phyloP scores from a whole-genome alignment of 2,797 vertebrate species.

The Varecia variegata region DNA sequence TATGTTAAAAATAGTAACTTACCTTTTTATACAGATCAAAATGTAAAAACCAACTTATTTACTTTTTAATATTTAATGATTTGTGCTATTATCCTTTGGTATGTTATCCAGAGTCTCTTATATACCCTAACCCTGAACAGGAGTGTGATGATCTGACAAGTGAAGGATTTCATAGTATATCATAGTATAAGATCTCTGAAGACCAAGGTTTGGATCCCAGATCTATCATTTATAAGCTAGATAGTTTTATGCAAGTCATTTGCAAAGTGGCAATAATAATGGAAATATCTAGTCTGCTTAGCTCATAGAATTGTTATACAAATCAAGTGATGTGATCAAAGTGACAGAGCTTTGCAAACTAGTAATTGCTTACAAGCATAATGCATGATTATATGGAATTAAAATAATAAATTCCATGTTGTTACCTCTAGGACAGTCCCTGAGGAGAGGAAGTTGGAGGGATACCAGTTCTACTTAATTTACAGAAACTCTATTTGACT shows the following conservation, averaged over 20 bases:
- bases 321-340: background rate
- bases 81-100: background rate
- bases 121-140: background rate
- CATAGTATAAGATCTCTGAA: background rate
- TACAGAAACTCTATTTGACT: background rate
- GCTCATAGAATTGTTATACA: background rate
- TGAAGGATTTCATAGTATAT: background rate
- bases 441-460: background rate
- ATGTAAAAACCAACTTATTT: background rate
- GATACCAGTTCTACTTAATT: background rate
- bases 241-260: background rate
- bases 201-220: background rate
- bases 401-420: background rate
- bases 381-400: background rate
- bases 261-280: background rate
- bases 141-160: background rate
- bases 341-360: background rate
- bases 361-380: background rate
- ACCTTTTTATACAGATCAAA: background rate
- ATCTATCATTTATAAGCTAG: background rate
- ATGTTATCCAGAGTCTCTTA: background rate
- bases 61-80: background rate
- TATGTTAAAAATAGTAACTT: background rate
- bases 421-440: background rate
- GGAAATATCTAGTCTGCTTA: background rate